Percentiles rank a stretch among this genome's conserved stretches.
phyloP scores from a whole-genome alignment of 2,113 vertebrate genomes.

The Rhabdornis inornatus region DNA sequence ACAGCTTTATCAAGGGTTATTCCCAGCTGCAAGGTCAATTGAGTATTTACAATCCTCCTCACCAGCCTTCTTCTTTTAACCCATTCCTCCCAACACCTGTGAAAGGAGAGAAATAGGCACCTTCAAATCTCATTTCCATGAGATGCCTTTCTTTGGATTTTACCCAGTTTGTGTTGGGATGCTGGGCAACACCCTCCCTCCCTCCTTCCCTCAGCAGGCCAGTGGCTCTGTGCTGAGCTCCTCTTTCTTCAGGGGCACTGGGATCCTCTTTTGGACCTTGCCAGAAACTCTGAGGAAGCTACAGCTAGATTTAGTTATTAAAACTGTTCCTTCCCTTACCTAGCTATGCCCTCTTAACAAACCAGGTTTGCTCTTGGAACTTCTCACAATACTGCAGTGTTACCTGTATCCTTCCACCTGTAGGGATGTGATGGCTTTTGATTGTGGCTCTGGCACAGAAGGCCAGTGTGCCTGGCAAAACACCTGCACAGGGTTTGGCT shows the following conservation, averaged over 20 bases:
- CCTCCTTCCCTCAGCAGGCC: background rate
- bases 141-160: background rate
- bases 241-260: background rate
- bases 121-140: background rate
- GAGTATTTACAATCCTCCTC: background rate
- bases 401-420: background rate
- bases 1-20: background rate
- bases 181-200: background rate
- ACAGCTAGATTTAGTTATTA: background rate
- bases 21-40: background rate
- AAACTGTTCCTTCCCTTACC: background rate
- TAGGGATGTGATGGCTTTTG: background rate
- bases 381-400: background rate
- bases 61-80: background rate
- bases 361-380: background rate
- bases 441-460: background rate
- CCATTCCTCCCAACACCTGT: background rate
- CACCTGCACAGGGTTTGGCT: fast-evolving
- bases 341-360: background rate
- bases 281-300: background rate
- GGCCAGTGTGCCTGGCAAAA: background rate
- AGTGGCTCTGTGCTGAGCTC: background rate
- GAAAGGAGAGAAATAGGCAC: background rate
- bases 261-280: background rate
- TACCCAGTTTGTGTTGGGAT: background rate